Conservation (phyloP, 2,888 invertebrate species). For the Adelognathus sp. region DNA sequence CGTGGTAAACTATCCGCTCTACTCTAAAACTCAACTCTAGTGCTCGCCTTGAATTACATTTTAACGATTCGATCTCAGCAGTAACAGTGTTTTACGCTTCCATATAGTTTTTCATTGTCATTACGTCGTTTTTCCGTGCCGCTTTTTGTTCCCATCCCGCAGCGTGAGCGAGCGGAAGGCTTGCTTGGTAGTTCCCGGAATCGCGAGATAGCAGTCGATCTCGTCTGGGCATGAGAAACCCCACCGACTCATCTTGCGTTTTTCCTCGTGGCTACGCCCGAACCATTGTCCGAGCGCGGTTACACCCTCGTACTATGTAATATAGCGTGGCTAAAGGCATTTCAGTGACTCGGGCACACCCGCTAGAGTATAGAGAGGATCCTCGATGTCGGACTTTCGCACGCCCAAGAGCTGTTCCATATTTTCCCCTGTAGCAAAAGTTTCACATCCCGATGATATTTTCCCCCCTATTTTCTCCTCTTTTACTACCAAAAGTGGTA, state of each 20-base stretch:
- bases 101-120: conserved; percentile 10
- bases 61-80: conserved; percentile 32
- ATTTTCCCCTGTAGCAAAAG: neutral
- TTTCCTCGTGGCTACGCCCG: conserved; percentile 19
- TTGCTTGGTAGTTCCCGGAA: conserved; percentile 29
- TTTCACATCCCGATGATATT: conserved; percentile 7
- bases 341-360: conserved; percentile 14
- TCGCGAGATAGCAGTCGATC: conserved; percentile 4
- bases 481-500: neutral
- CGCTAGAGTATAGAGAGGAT: conserved; percentile 9
- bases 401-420: neutral
- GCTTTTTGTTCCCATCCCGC: neutral
- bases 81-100: neutral
- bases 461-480: neutral
- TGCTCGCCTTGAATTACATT: conserved; percentile 26
- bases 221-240: conserved; percentile 33
- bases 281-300: conserved; percentile 27
- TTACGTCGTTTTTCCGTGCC: neutral
- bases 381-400: conserved; percentile 25
- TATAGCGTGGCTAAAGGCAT: conserved; percentile 12
- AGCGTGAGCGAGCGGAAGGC: conserved; percentile 14
- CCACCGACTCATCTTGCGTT: conserved; percentile 1
- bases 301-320: conserved; percentile 13
- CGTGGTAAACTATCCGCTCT: too few species aligned
- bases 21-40: too few species aligned